Conservation (phyloP, 2,113 vertebrate genomes). For the Zosterops pallidus region DNA sequence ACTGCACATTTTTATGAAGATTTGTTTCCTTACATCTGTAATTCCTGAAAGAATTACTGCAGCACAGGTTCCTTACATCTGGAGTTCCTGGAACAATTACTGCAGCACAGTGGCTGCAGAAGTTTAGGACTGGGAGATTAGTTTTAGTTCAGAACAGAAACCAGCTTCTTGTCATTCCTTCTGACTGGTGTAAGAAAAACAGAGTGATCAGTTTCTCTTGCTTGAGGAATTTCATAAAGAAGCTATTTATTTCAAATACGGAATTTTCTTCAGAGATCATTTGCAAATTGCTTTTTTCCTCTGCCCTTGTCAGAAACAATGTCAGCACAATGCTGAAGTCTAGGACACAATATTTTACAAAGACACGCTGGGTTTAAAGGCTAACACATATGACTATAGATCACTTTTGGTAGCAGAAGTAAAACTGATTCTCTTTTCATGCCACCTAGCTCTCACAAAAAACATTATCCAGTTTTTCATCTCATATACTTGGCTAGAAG, state of each 20-base stretch:
- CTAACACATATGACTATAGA: slow-evolving; percentile 6
- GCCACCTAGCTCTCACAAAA: neutral
- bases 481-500: neutral
- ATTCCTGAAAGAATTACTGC: neutral
- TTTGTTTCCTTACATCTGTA: neutral
- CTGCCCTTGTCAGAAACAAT: neutral
- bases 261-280: neutral
- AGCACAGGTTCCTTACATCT: neutral
- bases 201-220: fast-evolving
- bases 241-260: neutral
- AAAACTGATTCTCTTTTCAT: slow-evolving; percentile 39
- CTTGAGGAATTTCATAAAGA: neutral
- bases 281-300: neutral
- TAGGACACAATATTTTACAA: neutral
- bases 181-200: neutral
- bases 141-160: neutral
- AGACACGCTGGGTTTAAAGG: neutral
- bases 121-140: neutral
- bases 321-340: neutral
- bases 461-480: neutral
- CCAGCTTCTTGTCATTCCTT: neutral
- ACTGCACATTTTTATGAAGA: neutral
- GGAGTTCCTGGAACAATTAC: neutral
- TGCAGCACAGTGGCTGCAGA: neutral
- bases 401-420: neutral